Evolutionary conservation across 2,888 invertebrate genomes (phyloP).

Genomic region (Rhagonycha fulva): DNA sequence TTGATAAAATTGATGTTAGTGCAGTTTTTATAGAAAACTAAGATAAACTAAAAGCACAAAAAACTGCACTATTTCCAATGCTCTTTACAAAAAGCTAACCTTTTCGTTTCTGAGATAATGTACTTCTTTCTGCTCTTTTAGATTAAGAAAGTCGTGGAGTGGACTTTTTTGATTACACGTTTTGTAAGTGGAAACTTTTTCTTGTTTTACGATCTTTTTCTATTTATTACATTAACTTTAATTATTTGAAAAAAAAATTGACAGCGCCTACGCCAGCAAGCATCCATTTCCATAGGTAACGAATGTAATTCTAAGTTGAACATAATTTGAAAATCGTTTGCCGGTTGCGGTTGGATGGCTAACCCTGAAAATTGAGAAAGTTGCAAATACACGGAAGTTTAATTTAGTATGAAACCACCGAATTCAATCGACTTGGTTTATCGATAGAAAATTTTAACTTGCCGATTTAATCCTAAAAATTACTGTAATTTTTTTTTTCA

Average conservation of each 20-base stretch:
- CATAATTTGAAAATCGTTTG: slow-evolving; percentile 13
- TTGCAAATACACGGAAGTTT: slow-evolving; percentile 15
- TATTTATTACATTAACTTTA: neutral
- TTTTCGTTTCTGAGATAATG: slow-evolving; percentile 2
- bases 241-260: neutral
- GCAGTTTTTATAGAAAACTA: neutral
- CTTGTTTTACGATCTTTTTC: neutral
- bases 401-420: slow-evolving; percentile 20
- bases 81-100: slow-evolving; percentile 1
- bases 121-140: slow-evolving; percentile 1
- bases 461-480: neutral
- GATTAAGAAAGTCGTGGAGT: slow-evolving; percentile 2
- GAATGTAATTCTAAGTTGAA: neutral
- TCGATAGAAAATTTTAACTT: neutral
- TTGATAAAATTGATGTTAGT: slow-evolving; percentile 1
- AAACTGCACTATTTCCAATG: slow-evolving; percentile 1
- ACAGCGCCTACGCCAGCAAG: neutral
- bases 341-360: slow-evolving; percentile 13
- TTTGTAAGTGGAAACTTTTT: neutral
- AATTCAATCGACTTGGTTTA: slow-evolving; percentile 6
- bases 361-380: slow-evolving; percentile 19
- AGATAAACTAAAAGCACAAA: neutral
- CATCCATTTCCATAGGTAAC: neutral
- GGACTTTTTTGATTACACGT: neutral
- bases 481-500: neutral